Percentiles rank a stretch among this genome's conserved stretches.
These are phyloP conservation scores for Phenganax subtilis DNA, from an alignment of 92 coral and sea anemone genomes.

Conservation along the genomic window DNA sequence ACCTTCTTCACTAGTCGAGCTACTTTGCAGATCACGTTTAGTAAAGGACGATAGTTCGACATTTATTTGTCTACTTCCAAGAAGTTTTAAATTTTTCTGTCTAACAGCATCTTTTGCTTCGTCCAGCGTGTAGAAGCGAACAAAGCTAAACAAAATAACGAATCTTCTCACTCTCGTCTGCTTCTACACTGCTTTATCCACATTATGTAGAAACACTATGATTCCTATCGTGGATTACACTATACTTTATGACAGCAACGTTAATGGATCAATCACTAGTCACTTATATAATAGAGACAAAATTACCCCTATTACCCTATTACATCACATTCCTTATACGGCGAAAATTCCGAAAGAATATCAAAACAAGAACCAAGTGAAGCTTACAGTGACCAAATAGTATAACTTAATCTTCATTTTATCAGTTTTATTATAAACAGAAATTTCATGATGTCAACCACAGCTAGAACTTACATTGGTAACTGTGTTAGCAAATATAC, in stretches of 20 bases:
- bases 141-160: slow-evolving; percentile 50
- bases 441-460: too few relatives aligned
- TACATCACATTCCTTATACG: too few relatives aligned
- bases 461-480: too few relatives aligned
- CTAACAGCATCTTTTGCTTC: slow-evolving; percentile 77
- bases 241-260: neutral
- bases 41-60: slow-evolving; percentile 76
- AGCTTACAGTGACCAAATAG: too few relatives aligned
- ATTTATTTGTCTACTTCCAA: slow-evolving; percentile 61
- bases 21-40: slow-evolving; percentile 33
- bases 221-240: neutral
- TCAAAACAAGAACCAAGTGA: too few relatives aligned
- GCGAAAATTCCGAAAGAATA: too few relatives aligned
- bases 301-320: too few relatives aligned
- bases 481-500: too few relatives aligned
- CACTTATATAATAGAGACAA: neutral
- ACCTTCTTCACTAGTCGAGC: slow-evolving; percentile 27
- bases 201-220: neutral
- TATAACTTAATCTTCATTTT: too few relatives aligned
- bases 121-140: slow-evolving; percentile 60
- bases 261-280: neutral
- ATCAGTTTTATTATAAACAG: too few relatives aligned
- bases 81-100: slow-evolving; percentile 52
- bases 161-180: too few relatives aligned
- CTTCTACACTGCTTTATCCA: too few relatives aligned